A percentile compares a stretch with the other conserved stretches of the same genome.
phyloP scores from a whole-genome alignment of 2,888 invertebrate species.

The Rhaphigaster nebulosa region DNA sequence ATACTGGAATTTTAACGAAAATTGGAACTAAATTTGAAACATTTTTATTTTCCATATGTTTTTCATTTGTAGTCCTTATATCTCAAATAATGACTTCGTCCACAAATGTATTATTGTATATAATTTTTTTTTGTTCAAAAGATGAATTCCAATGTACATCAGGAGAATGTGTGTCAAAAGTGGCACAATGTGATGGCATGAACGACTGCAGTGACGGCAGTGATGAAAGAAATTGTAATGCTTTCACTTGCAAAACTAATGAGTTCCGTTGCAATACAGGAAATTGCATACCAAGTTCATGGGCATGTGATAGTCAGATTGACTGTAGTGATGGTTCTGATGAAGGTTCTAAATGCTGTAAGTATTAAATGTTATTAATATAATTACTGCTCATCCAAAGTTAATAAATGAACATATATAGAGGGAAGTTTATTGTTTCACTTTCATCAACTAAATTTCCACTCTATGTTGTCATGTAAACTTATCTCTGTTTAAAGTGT shows the following conservation, averaged over 20 bases:
- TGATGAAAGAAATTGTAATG: conserved; percentile 76
- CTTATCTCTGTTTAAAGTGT: too few species aligned
- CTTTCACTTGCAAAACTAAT: conserved; percentile 65
- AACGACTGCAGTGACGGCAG: conserved; percentile 82
- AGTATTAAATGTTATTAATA: conserved; percentile 38
- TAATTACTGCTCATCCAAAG: not conserved
- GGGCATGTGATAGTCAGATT: conserved; percentile 70
- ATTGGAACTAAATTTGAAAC: not conserved
- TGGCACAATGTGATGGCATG: conserved; percentile 72
- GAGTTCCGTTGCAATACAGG: conserved; percentile 68
- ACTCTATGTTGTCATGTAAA: too few species aligned
- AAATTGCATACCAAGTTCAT: conserved; percentile 69
- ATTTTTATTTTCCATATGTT: not conserved
- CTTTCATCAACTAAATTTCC: not conserved
- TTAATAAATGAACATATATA: not conserved
- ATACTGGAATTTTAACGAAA: not conserved
- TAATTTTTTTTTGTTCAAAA: conserved; percentile 55
- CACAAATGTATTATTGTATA: not conserved
- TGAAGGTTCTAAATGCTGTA: conserved; percentile 68
- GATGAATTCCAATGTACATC: conserved; percentile 76
- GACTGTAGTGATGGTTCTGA: conserved; percentile 68
- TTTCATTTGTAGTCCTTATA: not conserved
- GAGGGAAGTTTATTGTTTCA: not conserved
- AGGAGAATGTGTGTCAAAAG: conserved; percentile 77
- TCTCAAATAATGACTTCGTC: not conserved